These are phyloP conservation scores for Lasiurus cinereus DNA, from an alignment of 2,113 vertebrate species.

Conservation along the genomic window DNA sequence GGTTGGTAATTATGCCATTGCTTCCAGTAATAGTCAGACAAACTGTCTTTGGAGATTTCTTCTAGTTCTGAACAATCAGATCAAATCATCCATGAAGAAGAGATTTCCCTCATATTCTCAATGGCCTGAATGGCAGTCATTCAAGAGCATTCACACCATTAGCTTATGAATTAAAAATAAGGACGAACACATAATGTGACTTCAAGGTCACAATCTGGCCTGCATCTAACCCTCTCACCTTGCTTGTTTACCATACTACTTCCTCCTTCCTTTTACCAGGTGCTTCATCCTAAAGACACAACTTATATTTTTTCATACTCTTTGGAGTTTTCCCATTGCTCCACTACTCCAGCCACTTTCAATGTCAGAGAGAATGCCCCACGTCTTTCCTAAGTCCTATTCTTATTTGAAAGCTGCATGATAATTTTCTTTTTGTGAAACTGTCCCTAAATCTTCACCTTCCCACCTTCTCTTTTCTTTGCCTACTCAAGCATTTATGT, in stretches of 20 bases:
- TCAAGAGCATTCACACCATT: background rate
- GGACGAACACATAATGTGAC: background rate
- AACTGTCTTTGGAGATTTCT: conserved; percentile 66
- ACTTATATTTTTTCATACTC: background rate
- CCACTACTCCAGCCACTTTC: background rate
- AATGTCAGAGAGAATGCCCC: background rate
- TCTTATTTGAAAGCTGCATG: background rate
- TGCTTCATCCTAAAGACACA: background rate
- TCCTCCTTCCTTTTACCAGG: background rate
- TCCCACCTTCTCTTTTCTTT: conserved; percentile 25
- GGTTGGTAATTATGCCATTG: conserved; percentile 55
- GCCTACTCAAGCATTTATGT: background rate
- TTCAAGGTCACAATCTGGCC: background rate
- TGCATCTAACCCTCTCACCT: background rate
- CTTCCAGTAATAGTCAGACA: conserved; percentile 54
- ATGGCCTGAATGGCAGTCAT: conserved; percentile 6
- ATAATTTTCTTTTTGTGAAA: background rate
- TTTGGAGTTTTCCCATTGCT: background rate
- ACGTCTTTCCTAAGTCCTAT: background rate
- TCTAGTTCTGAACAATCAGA: conserved; percentile 64
- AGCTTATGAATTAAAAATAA: conserved; percentile 40
- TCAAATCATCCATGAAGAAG: conserved; percentile 67
- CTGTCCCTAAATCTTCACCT: background rate
- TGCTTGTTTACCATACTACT: background rate
- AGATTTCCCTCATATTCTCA: conserved; percentile 56